These are phyloP conservation scores for Microcebus lehilahytsara DNA, from an alignment of 2,113 vertebrate genomes.

Conservation along the genomic window DNA sequence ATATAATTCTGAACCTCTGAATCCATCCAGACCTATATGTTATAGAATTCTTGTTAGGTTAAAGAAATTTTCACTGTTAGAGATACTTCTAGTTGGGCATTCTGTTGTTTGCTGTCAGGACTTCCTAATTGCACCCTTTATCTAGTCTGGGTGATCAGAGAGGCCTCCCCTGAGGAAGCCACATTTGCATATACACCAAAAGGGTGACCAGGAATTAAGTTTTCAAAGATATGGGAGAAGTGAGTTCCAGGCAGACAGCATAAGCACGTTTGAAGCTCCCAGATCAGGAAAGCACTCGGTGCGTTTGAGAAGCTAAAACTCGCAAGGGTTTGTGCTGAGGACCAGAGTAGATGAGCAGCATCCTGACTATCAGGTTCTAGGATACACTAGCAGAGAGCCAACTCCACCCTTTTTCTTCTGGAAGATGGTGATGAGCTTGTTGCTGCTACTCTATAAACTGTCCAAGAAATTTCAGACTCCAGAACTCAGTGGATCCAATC, in stretches of 20 bases:
- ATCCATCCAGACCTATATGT: neutral
- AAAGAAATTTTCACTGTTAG: neutral
- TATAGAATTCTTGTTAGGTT: neutral
- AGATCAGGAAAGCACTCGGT: neutral
- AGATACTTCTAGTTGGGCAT: neutral
- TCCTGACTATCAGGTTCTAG: neutral
- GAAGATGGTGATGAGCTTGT: neutral
- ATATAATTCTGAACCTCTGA: neutral
- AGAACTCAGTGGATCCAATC: rapidly evolving
- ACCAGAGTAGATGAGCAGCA: neutral
- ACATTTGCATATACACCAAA: neutral
- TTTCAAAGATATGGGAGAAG: neutral
- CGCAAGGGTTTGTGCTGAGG: neutral
- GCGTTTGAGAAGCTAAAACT: neutral
- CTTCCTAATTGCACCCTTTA: neutral
- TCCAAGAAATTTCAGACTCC: neutral
- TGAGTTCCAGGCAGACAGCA: neutral
- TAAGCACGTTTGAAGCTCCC: neutral
- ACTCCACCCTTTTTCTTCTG: neutral
- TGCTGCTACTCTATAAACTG: neutral
- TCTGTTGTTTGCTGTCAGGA: neutral
- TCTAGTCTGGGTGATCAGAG: neutral
- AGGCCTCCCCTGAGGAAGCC: neutral
- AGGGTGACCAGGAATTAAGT: neutral
- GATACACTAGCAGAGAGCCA: neutral